Percentiles rank a stretch among this genome's conserved stretches.
Conservation (phyloP, 2,113 vertebrate species). For the Ailuropoda melanoleuca region DNA sequence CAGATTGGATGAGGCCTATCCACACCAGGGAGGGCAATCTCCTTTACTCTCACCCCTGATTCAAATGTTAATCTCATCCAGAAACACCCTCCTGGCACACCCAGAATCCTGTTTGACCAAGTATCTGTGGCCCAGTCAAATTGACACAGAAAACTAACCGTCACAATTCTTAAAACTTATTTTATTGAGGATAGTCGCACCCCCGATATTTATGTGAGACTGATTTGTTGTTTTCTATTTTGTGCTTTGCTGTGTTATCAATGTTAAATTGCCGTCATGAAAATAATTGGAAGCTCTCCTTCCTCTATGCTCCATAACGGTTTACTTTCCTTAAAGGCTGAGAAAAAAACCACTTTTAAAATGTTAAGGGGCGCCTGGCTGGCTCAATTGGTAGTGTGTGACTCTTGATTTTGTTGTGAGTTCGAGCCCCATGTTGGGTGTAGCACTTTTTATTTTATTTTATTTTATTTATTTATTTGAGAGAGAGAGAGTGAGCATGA, state of each 20-base stretch:
- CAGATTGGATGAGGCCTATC: not conserved
- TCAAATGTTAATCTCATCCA: not conserved
- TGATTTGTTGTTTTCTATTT: not conserved
- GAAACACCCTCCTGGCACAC: not conserved
- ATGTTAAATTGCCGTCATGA: not conserved
- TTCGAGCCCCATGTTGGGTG: not conserved
- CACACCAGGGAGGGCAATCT: not conserved
- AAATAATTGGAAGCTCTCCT: not conserved
- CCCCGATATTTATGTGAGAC: not conserved
- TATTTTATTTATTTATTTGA: not conserved
- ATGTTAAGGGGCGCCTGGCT: not conserved
- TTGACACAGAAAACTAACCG: not conserved
- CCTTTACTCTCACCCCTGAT: not conserved
- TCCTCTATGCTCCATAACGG: not conserved
- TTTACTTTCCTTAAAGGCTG: not conserved
- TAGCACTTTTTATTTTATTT: not conserved
- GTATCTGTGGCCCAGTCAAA: not conserved
- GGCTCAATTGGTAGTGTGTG: not conserved
- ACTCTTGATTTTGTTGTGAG: not conserved
- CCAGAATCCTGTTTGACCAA: not conserved
- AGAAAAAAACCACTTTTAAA: not conserved
- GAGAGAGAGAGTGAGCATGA: not conserved
- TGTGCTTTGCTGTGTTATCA: not conserved
- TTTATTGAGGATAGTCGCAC: not conserved
- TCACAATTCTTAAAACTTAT: not conserved